Conservation (phyloP, 2,888 invertebrate genomes). For the Sinodicranocentrus sp. region DNA sequence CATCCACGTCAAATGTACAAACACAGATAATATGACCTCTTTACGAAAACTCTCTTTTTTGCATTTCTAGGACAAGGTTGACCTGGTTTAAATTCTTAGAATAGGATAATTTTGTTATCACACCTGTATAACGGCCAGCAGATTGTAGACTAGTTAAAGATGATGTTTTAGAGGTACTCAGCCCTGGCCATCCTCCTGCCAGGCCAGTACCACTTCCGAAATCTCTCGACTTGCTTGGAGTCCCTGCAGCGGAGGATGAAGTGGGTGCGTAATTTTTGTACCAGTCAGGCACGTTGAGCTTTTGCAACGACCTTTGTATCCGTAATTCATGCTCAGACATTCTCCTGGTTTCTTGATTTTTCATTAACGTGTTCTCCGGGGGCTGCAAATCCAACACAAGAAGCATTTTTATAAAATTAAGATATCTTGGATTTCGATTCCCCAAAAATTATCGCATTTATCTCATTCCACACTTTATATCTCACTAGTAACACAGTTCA, state of each 20-base stretch:
- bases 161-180: slow-evolving; percentile 74
- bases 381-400: slow-evolving; percentile 82
- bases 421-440: too few relatives aligned
- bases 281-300: slow-evolving; percentile 97
- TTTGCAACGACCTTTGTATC: slow-evolving; percentile 93
- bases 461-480: too few relatives aligned
- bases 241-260: slow-evolving; percentile 48
- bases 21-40: too few relatives aligned
- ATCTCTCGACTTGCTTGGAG: slow-evolving; percentile 53
- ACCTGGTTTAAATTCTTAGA: too few relatives aligned
- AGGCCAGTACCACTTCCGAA: slow-evolving; percentile 75
- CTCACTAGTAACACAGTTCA: too few relatives aligned
- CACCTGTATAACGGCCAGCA: slow-evolving; percentile 73
- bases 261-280: slow-evolving; percentile 83
- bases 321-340: slow-evolving; percentile 96
- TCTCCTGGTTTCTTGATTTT: slow-evolving; percentile 82
- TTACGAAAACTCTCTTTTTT: too few relatives aligned
- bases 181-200: slow-evolving; percentile 76
- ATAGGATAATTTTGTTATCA: too few relatives aligned
- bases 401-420: slow-evolving; percentile 32
- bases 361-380: slow-evolving; percentile 95
- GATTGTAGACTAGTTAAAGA: slow-evolving; percentile 75
- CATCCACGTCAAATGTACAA: too few relatives aligned
- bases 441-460: too few relatives aligned
- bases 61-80: too few relatives aligned